These are phyloP conservation scores for Brachionus asplanchnoidis DNA, from an alignment of 1,140 invertebrate genomes.

Conservation along the genomic window DNA sequence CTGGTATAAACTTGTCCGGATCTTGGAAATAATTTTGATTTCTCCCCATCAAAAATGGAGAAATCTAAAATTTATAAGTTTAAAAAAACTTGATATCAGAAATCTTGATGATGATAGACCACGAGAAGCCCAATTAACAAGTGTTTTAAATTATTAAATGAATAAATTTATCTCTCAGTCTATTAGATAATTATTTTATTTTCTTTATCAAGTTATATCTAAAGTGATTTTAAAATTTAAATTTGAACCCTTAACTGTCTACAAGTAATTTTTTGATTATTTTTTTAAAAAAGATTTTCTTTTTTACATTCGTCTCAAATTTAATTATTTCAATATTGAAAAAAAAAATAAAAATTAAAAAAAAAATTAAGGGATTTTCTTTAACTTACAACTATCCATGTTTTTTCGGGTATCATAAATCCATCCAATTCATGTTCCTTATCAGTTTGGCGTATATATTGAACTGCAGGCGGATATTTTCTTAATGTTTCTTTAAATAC, in stretches of 20 bases:
- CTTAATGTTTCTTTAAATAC: slow-evolving; percentile 6
- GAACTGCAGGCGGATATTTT: slow-evolving; percentile 16
- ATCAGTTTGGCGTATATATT: background rate
- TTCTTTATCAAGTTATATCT: background rate
- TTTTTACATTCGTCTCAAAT: too few species aligned
- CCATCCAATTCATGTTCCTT: background rate
- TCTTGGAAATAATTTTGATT: background rate
- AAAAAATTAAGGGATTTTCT: background rate
- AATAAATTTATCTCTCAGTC: too few species aligned
- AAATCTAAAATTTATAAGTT: background rate
- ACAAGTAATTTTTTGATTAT: background rate
- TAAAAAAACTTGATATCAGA: too few species aligned
- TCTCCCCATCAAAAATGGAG: background rate
- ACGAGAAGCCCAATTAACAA: background rate
- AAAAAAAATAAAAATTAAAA: background rate
- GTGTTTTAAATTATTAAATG: background rate
- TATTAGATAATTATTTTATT: background rate
- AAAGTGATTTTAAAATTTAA: too few species aligned
- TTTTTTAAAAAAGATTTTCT: too few species aligned
- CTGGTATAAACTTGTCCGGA: background rate
- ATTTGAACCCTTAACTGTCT: too few species aligned
- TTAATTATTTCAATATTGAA: too few species aligned
- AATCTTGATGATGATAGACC: background rate
- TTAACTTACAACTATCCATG: background rate
- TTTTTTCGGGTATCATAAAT: background rate